Evolutionary conservation across 2,797 vertebrate species (phyloP).

Genomic region (Coranthus polyacanthus): DNA sequence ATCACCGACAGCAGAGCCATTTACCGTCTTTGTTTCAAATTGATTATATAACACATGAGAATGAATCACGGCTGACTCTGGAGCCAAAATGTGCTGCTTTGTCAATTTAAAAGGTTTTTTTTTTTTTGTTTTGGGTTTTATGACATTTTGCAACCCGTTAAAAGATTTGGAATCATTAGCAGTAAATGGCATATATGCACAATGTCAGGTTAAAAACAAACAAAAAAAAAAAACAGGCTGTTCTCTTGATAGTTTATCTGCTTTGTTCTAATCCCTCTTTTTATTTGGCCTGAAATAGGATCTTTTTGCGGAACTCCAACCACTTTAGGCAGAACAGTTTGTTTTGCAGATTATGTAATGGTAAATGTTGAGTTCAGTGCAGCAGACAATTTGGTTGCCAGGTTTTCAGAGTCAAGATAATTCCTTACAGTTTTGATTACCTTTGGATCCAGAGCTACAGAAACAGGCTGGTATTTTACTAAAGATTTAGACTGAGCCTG

Average conservation of each 20-base stretch:
- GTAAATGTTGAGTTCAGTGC: conserved; percentile 17
- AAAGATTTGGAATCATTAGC: neutral
- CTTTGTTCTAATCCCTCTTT: conserved; percentile 43
- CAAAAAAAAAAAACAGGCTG: neutral
- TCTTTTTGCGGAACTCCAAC: conserved; percentile 43
- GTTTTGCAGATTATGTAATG: conserved; percentile 44
- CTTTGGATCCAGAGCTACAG: neutral
- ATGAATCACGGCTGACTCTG: conserved; percentile 1
- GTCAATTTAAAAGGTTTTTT: neutral
- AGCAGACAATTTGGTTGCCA: conserved; percentile 17
- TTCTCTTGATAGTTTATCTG: conserved; percentile 3
- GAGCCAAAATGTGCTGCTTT: neutral
- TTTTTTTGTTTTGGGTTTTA: too few species aligned
- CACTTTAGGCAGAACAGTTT: conserved; percentile 44
- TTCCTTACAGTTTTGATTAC: conserved; percentile 15
- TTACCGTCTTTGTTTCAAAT: conserved; percentile 42
- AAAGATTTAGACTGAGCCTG: neutral
- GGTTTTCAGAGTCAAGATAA: conserved; percentile 30
- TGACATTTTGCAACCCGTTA: conserved; percentile 3
- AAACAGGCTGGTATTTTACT: neutral
- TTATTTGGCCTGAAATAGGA: conserved; percentile 42
- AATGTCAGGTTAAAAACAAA: conserved; percentile 11
- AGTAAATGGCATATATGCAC: neutral
- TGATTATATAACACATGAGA: conserved; percentile 25
- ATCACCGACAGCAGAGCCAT: conserved; percentile 37